A percentile compares a stretch with the other conserved stretches of the same genome.
These are phyloP conservation scores for Pseudoatta argentina DNA, from an alignment of 1,140 invertebrate species.

Conservation along the genomic window DNA sequence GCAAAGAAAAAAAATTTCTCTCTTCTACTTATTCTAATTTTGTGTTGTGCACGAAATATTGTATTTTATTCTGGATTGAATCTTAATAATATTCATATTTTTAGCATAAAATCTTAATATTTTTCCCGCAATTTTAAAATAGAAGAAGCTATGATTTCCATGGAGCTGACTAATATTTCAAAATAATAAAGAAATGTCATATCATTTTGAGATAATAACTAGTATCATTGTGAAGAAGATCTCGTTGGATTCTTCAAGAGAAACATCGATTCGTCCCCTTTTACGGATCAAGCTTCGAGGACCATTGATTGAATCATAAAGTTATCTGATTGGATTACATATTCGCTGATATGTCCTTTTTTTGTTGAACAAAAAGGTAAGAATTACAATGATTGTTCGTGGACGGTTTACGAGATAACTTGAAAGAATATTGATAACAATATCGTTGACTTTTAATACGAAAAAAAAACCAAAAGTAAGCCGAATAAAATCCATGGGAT, in stretches of 20 bases:
- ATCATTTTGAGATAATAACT: not conserved
- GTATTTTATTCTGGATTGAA: not conserved
- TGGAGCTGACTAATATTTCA: not conserved
- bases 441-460: not conserved
- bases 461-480: not conserved
- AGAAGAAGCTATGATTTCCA: not conserved
- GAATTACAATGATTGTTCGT: not conserved
- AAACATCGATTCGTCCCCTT: not conserved
- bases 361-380: not conserved
- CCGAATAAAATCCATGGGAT: too few relatives aligned
- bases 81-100: not conserved
- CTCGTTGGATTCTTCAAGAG: not conserved
- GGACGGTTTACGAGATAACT: not conserved
- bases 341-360: too few relatives aligned
- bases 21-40: not conserved
- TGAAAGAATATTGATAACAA: not conserved
- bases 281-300: conserved; percentile 2
- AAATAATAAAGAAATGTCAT: not conserved
- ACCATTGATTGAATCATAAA: not conserved
- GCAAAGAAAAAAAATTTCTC: not conserved
- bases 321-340: not conserved
- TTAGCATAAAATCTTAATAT: not conserved
- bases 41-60: not conserved
- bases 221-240: not conserved
- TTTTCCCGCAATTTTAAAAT: not conserved